Evolutionary conservation across 37 sponge, comb jelly and placozoan species (phyloP).

Genomic region (Oopsacas minuta): DNA sequence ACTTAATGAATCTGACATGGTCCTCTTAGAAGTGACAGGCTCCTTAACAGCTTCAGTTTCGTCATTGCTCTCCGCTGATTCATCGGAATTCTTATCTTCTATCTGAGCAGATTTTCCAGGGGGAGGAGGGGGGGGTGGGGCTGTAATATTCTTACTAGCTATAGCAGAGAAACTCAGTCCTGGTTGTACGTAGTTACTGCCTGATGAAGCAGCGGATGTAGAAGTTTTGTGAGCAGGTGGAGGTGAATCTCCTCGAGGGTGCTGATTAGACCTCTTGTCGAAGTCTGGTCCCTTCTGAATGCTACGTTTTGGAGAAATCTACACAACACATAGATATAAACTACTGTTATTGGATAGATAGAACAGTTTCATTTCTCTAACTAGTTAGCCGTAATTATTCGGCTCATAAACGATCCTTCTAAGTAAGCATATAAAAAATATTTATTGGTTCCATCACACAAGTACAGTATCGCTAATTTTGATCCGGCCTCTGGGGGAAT

Average conservation of each 20-base stretch:
- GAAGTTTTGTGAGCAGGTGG: background rate
- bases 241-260: background rate
- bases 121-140: background rate
- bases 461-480: too few relatives aligned
- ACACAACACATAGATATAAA: too few relatives aligned
- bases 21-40: background rate
- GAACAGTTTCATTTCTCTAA: too few relatives aligned
- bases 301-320: background rate
- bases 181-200: background rate
- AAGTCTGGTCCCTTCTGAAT: background rate
- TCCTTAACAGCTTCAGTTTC: background rate
- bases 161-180: slow-evolving; percentile 9
- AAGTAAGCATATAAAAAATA: too few relatives aligned
- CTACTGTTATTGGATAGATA: too few relatives aligned
- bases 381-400: too few relatives aligned
- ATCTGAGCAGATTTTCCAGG: too few relatives aligned
- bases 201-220: background rate
- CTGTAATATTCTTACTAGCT: background rate
- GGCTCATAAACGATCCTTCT: too few relatives aligned
- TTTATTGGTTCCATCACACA: too few relatives aligned
- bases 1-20: background rate
- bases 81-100: background rate
- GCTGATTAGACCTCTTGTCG: background rate
- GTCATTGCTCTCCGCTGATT: background rate
- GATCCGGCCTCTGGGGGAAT: too few relatives aligned